Evolutionary conservation across 2,888 invertebrate genomes (phyloP).

Genomic region (Mythimna pallens): DNA sequence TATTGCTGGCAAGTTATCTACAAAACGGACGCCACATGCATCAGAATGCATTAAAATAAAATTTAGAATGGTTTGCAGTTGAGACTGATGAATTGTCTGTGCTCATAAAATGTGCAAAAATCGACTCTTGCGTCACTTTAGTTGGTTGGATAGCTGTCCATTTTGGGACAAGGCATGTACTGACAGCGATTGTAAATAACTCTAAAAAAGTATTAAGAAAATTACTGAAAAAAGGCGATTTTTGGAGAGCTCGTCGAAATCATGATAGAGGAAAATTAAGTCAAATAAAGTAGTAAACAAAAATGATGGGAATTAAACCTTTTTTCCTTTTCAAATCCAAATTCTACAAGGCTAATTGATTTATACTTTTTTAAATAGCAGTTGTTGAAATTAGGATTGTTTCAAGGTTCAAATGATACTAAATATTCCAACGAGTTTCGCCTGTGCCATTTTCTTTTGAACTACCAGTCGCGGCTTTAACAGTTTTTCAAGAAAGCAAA

Average conservation of each 20-base stretch:
- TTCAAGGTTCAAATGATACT: not conserved
- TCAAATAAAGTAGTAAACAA: not conserved
- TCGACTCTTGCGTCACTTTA: constrained; percentile 80
- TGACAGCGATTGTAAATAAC: constrained; percentile 3
- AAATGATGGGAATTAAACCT: not conserved
- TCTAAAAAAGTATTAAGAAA: not conserved
- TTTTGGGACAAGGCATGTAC: constrained; percentile 54
- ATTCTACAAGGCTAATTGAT: not conserved
- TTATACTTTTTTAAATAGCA: not conserved
- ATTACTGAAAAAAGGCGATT: too few species aligned
- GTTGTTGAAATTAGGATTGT: not conserved
- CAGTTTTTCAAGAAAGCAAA: constrained; percentile 21
- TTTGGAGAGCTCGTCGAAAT: too few species aligned
- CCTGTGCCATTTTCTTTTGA: not conserved
- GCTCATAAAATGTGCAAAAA: constrained; percentile 83
- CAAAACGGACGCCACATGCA: constrained; percentile 55
- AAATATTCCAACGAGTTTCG: not conserved
- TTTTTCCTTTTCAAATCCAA: not conserved
- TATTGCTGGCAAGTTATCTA: constrained; percentile 26
- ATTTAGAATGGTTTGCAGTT: constrained; percentile 49
- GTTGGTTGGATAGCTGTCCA: constrained; percentile 53
- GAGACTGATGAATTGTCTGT: constrained; percentile 64
- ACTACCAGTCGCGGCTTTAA: not conserved
- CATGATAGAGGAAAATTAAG: not conserved
- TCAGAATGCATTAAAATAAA: constrained; percentile 55